Conservation (phyloP, 1,140 invertebrate genomes). For the Venturia canescens region DNA sequence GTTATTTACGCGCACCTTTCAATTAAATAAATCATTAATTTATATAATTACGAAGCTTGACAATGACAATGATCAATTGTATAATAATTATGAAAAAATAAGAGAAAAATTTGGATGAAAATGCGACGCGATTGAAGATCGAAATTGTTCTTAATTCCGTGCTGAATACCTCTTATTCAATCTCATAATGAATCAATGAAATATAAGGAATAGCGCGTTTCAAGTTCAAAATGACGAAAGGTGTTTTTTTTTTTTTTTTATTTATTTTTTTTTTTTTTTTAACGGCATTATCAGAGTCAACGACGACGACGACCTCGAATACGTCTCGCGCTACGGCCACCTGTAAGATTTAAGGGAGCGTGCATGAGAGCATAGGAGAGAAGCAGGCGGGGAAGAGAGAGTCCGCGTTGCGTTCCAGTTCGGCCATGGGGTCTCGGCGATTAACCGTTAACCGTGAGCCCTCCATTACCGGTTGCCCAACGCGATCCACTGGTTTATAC, state of each 20-base stretch:
- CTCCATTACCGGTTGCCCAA: conserved; percentile 47
- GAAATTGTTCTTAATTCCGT: too few relatives aligned
- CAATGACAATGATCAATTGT: too few relatives aligned
- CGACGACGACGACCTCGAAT: conserved; percentile 37
- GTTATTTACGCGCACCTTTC: too few relatives aligned
- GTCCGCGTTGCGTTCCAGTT: conserved; percentile 40
- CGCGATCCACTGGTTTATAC: neutral
- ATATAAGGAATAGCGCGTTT: too few relatives aligned
- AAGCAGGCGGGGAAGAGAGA: conserved; percentile 13
- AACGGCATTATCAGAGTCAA: neutral
- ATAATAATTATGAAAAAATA: too few relatives aligned
- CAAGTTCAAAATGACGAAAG: neutral
- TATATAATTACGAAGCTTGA: too few relatives aligned
- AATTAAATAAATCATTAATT: too few relatives aligned
- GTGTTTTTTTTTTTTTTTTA: neutral
- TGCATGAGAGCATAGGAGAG: conserved; percentile 1
- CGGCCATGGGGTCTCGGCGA: conserved; percentile 40
- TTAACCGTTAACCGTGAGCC: conserved; percentile 40
- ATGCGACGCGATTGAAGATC: too few relatives aligned
- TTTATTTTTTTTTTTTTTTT: neutral
- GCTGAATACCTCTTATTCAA: too few relatives aligned
- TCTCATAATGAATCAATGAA: too few relatives aligned
- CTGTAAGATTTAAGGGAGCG: conserved; percentile 42
- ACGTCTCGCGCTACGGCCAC: conserved; percentile 37
- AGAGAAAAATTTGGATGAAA: too few relatives aligned